Conservation (phyloP, 2,888 invertebrate genomes). For the Orthosia gothica region DNA sequence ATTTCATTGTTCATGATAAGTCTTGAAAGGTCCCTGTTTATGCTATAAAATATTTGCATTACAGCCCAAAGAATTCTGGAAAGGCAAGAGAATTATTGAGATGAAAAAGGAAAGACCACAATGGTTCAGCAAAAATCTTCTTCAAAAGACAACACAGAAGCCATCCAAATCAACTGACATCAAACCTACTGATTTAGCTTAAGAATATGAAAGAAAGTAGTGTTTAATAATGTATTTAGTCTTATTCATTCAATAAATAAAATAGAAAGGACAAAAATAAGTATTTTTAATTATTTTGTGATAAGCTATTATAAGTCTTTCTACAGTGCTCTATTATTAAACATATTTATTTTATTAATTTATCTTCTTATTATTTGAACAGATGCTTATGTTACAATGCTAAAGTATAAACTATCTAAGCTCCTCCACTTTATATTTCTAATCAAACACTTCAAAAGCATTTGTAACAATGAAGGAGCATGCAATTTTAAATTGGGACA, state of each 20-base stretch:
- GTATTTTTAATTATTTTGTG: slow-evolving; percentile 15
- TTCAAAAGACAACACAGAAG: slow-evolving; percentile 95
- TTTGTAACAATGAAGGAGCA: neutral
- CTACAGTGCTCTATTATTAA: slow-evolving; percentile 7
- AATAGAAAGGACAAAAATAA: slow-evolving; percentile 30
- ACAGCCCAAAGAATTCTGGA: slow-evolving; percentile 91
- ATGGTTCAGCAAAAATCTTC: slow-evolving; percentile 97
- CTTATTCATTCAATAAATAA: slow-evolving; percentile 32
- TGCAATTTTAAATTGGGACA: neutral
- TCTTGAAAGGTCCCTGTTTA: too few relatives aligned
- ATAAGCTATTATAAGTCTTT: slow-evolving; percentile 5
- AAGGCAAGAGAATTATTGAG: slow-evolving; percentile 96
- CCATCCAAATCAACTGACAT: slow-evolving; percentile 94
- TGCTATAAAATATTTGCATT: slow-evolving; percentile 56
- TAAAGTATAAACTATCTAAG: neutral
- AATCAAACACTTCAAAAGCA: neutral
- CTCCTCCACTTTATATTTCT: neutral
- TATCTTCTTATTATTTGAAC: slow-evolving; percentile 2
- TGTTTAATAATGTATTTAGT: slow-evolving; percentile 39
- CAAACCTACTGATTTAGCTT: slow-evolving; percentile 94
- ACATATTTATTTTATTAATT: slow-evolving; percentile 9
- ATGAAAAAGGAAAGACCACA: slow-evolving; percentile 96
- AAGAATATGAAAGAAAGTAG: slow-evolving; percentile 65
- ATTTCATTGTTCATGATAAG: neutral
- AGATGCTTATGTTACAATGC: neutral